These are phyloP conservation scores for Sporophila hypoxantha DNA, from an alignment of 2,113 vertebrate genomes.

Conservation along the genomic window DNA sequence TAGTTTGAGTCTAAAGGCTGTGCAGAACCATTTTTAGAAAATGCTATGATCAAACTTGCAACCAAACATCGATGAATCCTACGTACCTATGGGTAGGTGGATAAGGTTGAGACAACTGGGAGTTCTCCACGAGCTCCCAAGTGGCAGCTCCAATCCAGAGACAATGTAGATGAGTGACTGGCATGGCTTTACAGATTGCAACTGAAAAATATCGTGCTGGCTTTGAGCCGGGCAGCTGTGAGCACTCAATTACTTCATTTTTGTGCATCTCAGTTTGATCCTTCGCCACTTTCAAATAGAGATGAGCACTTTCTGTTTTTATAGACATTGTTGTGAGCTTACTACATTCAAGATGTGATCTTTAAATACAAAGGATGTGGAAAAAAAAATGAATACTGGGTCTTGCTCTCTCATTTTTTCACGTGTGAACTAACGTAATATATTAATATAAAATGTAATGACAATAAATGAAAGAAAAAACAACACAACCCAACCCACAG, in stretches of 20 bases:
- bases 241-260: slow-evolving; percentile 12
- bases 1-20: not conserved
- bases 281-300: not conserved
- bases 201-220: slow-evolving; percentile 15
- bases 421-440: not conserved
- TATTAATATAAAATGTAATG: not conserved
- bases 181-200: slow-evolving; percentile 24
- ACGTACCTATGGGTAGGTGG: slow-evolving; percentile 12
- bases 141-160: slow-evolving; percentile 28
- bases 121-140: slow-evolving; percentile 24
- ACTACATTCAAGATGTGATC: not conserved
- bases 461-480: not conserved
- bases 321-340: not conserved
- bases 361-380: not conserved
- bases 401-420: not conserved
- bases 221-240: not conserved
- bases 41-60: not conserved
- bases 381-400: not conserved
- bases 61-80: slow-evolving; percentile 28
- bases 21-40: slow-evolving; percentile 1
- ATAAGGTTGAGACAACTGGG: slow-evolving; percentile 40
- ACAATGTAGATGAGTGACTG: slow-evolving; percentile 36
- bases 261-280: not conserved
- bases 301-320: not conserved
- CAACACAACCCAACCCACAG: not conserved